phyloP scores from a whole-genome alignment of 2,888 invertebrate genomes.

The Reticulitermes lucifugus region DNA sequence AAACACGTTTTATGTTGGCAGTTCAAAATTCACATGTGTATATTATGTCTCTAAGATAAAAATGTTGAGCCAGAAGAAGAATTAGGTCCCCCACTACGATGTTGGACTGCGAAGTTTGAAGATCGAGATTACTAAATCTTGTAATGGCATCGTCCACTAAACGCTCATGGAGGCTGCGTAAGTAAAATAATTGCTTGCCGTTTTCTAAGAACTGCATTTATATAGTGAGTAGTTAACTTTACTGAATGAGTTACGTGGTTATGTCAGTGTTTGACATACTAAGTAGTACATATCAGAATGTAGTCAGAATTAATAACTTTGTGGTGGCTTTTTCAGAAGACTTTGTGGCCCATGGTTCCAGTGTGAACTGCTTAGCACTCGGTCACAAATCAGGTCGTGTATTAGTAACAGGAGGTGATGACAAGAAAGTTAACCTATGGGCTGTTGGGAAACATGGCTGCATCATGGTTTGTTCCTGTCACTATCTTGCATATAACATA shows the following conservation, averaged over 20 bases:
- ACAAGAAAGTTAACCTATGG: conserved; percentile 97
- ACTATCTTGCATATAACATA: no score
- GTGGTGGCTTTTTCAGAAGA: conserved; percentile 73
- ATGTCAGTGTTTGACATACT: not conserved
- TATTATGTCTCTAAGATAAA: not conserved
- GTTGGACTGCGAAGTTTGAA: not conserved
- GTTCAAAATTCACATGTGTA: not conserved
- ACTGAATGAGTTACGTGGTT: not conserved
- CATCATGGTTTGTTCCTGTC: conserved; percentile 79
- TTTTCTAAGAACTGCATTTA: not conserved
- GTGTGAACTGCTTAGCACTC: conserved; percentile 89
- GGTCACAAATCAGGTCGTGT: conserved; percentile 93
- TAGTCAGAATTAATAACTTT: not conserved
- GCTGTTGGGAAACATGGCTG: conserved; percentile 95
- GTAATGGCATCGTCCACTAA: conserved; percentile 7
- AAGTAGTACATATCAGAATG: not conserved
- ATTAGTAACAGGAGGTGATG: conserved; percentile 94
- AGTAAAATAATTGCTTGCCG: not conserved
- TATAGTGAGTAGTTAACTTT: not conserved
- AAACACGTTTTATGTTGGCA: not conserved
- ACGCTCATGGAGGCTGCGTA: conserved; percentile 11
- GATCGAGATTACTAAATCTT: not conserved
- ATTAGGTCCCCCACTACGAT: not conserved
- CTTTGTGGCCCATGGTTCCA: conserved; percentile 85
- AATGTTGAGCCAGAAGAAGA: not conserved